Percentiles rank a stretch among this genome's conserved stretches.
Conservation (phyloP, 2,113 vertebrate species). For the human region DNA sequence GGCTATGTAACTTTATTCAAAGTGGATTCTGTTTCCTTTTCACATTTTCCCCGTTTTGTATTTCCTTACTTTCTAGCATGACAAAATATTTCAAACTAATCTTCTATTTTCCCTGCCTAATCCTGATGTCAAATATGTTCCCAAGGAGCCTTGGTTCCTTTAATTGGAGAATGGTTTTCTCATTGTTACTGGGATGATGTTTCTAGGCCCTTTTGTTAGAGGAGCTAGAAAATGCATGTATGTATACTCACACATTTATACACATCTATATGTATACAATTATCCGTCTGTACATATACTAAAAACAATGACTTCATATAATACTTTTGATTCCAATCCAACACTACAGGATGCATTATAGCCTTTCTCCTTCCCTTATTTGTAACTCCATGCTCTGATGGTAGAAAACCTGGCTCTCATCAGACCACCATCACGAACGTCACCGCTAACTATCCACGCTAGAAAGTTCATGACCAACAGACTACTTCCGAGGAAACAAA, state of each 20-base stretch:
- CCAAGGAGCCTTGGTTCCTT: background rate
- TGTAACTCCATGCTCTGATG: background rate
- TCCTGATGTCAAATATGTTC: background rate
- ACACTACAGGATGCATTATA: background rate
- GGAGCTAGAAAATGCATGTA: background rate
- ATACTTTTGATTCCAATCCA: background rate
- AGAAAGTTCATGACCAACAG: too few species aligned
- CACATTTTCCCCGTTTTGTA: background rate
- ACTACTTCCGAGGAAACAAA: too few species aligned
- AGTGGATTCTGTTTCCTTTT: background rate
- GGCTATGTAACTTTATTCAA: background rate
- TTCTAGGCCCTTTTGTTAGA: background rate
- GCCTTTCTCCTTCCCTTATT: background rate
- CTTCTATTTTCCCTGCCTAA: background rate
- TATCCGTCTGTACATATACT: background rate
- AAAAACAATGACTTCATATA: background rate
- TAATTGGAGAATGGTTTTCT: background rate
- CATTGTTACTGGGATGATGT: too few species aligned
- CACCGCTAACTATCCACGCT: too few species aligned
- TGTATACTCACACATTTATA: background rate
- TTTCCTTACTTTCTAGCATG: background rate
- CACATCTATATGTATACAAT: background rate
- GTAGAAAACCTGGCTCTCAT: background rate
- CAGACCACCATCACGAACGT: too few species aligned
- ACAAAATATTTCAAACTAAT: background rate